Evolutionary conservation across 2,888 invertebrate genomes (phyloP).

Genomic region (Timema cristinae): DNA sequence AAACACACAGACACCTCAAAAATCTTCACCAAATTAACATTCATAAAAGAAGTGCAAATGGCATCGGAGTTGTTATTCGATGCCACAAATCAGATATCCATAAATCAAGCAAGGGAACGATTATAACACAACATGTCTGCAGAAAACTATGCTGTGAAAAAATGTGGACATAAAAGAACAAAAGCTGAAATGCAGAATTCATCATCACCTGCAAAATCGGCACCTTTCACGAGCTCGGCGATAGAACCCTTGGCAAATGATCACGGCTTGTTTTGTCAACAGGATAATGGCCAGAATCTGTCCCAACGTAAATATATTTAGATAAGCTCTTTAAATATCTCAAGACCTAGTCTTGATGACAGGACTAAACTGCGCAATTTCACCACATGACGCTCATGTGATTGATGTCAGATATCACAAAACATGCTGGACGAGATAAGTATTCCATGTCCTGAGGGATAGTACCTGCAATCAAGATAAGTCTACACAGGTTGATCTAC

Average conservation of each 20-base stretch:
- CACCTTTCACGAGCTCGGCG: constrained; percentile 1
- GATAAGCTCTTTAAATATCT: neutral
- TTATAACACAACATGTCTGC: neutral
- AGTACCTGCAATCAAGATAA: neutral
- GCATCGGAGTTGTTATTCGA: neutral
- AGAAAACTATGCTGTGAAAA: neutral
- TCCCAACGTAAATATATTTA: neutral
- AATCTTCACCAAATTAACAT: neutral
- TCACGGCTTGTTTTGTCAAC: neutral
- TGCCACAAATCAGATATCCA: neutral
- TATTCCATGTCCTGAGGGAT: neutral
- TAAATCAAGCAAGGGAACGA: neutral
- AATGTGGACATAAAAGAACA: constrained; percentile 5
- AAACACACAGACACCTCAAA: neutral
- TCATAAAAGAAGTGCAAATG: neutral
- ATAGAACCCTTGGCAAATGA: neutral
- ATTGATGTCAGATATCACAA: constrained; percentile 9
- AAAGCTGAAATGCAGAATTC: neutral
- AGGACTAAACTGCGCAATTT: neutral
- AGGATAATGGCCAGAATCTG: neutral
- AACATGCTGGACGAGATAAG: neutral
- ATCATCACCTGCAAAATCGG: neutral
- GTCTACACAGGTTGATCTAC: neutral
- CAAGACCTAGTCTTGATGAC: neutral
- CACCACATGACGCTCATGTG: neutral